These are phyloP conservation scores for Napeogenes inachia DNA, from an alignment of 2,888 invertebrate genomes.

Conservation along the genomic window DNA sequence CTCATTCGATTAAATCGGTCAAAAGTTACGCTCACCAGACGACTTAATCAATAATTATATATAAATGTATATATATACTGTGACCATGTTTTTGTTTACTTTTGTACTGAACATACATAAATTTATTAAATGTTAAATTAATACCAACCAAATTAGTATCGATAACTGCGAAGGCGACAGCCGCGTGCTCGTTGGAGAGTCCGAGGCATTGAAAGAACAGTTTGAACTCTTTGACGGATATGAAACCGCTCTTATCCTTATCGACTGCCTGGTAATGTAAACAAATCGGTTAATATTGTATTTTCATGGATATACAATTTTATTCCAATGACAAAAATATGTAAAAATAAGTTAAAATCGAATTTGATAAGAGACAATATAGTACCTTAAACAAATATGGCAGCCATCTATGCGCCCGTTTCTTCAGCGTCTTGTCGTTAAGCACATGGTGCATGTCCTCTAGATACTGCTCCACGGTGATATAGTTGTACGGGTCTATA, in stretches of 20 bases:
- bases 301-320: no score
- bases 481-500: slow-evolving; percentile 87
- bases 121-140: no score
- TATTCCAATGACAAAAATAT: no score
- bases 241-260: slow-evolving; percentile 86
- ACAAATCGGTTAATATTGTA: no score
- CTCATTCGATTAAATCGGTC: no score
- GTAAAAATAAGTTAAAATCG: no score
- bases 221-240: slow-evolving; percentile 89
- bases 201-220: slow-evolving; percentile 89
- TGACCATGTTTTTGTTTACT: no score
- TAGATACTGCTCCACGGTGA: slow-evolving; percentile 88
- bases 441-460: slow-evolving; percentile 89
- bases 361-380: background rate
- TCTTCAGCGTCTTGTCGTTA: slow-evolving; percentile 84
- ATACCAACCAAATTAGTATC: slow-evolving; percentile 81
- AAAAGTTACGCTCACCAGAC: no score
- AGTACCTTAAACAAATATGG: slow-evolving; percentile 88
- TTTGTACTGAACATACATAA: no score
- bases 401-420: slow-evolving; percentile 85
- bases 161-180: slow-evolving; percentile 86
- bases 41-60: no score
- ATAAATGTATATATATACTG: no score
- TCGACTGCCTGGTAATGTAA: slow-evolving; percentile 82
- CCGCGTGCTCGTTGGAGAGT: slow-evolving; percentile 84